Evolutionary conservation across 1,140 invertebrate species (phyloP).

Genomic region (Mactra quadrangularis): DNA sequence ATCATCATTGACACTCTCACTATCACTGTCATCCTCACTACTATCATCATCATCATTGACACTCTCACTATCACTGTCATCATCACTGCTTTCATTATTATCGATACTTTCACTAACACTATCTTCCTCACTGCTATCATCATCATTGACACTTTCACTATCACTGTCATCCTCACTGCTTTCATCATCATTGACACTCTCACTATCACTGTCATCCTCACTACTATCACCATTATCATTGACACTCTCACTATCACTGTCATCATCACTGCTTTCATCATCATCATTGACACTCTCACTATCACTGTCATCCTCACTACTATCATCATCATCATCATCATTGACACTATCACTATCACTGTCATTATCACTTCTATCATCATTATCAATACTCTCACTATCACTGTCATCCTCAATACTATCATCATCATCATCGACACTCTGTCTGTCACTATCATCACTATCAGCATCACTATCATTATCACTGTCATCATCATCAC

Average conservation of each 20-base stretch:
- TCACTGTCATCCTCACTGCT: constrained; percentile 14
- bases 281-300: neutral
- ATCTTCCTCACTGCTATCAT: constrained; percentile 32
- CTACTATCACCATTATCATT: too few relatives aligned
- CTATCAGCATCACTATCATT: neutral
- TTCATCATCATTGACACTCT: neutral
- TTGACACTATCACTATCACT: neutral
- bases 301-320: too few relatives aligned
- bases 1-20: neutral
- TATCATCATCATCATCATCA: neutral
- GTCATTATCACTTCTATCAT: neutral
- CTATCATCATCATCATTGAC: neutral
- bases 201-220: constrained; percentile 20
- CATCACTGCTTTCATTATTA: neutral
- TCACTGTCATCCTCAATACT: neutral
- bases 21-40: too few relatives aligned
- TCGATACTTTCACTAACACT: neutral
- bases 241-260: neutral
- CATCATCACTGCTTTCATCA: constrained; percentile 9
- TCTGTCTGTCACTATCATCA: neutral
- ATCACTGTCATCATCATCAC: neutral
- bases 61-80: constrained; percentile 7
- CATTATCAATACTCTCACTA: neutral
- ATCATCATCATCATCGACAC: neutral
- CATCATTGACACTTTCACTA: neutral